phyloP scores from a whole-genome alignment of 2,888 invertebrate genomes.

The Digitonthophagus gazella region DNA sequence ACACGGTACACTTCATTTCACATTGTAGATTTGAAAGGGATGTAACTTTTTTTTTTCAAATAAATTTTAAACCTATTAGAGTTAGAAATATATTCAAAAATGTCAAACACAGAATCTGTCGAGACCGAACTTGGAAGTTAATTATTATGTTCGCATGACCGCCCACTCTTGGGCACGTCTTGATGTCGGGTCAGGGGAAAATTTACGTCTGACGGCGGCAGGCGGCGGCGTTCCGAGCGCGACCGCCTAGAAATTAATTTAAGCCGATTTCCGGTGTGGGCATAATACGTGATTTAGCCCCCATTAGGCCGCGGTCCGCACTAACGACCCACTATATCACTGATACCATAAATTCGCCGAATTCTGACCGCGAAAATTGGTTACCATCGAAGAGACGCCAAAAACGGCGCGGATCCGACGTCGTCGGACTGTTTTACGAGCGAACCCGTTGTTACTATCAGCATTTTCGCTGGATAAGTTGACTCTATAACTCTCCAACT shows the following conservation, averaged over 20 bases:
- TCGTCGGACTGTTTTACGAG: background rate
- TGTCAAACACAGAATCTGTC: background rate
- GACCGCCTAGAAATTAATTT: conserved; percentile 27
- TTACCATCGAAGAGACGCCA: background rate
- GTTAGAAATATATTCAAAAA: background rate
- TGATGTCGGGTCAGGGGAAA: conserved; percentile 15
- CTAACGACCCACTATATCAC: conserved; percentile 25
- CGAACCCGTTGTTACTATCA: background rate
- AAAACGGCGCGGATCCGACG: background rate
- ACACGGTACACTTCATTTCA: too few relatives aligned
- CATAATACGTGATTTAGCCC: conserved; percentile 27
- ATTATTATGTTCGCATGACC: conserved; percentile 10
- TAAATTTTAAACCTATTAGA: too few relatives aligned
- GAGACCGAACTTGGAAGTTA: background rate
- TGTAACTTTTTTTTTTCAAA: too few relatives aligned
- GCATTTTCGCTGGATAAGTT: background rate
- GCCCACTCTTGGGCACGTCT: conserved; percentile 5
- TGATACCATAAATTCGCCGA: conserved; percentile 19
- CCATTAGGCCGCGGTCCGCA: conserved; percentile 21
- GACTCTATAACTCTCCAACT: background rate
- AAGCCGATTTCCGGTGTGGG: conserved; percentile 26
- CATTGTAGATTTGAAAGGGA: too few relatives aligned
- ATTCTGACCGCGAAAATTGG: background rate
- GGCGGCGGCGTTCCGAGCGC: conserved; percentile 7
- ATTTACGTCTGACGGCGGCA: conserved; percentile 10